Evolutionary conservation across 2,113 vertebrate species (phyloP), one percentile per base, ranked within the genome.

Genomic region (Erinaceus europaeus): DNA sequence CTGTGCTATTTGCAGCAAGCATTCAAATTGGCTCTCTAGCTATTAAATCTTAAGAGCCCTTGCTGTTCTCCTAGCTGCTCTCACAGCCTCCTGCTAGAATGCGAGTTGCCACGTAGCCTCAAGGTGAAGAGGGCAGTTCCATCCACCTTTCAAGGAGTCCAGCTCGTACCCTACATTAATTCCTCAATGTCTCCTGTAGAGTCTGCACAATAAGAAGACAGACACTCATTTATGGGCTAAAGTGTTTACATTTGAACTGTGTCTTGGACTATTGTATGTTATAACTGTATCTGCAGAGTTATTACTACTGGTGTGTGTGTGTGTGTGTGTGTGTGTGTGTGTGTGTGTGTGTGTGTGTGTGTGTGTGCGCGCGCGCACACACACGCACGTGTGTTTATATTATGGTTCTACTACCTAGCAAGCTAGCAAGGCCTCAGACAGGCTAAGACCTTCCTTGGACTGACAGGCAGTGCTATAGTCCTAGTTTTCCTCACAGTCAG

Each of bases 161-260:
- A 50, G 52, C 55, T 78, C 34, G 74, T 80, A 50, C 52, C 42
- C 50, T 72, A n/a, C 42, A 52, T 34, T 46, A 32, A 42, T 25
- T 74, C 73, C 71, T 36, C 7, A 74, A 52, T 42, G 18, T 71
- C 50, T 91, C 73, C 32, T 46, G 36, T 5, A 32, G 40, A 44
- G 9, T 7, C 40, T 71, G 29, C 50, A 29, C 36, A 92, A 27
- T 36, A 87, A 36, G 25, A 38, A 67, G 20, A 23, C 75, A n/a
- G 27, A 90, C 89, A 93, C 9, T 87, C 55, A 82, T 11, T 36
- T 78, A n/a, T 59, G n/a, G 50, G 55, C 65, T 82, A 18, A 67
- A 34, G 11, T 71, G 29, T 61, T 23, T 84, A 65, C 21, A 1
- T 52, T 65, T 59, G 42, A 92, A 67, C 32, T 50, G 34, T 53